These are phyloP conservation scores for Xiphorhynchus elegans DNA, from an alignment of 2,113 vertebrate genomes.

Conservation along the genomic window DNA sequence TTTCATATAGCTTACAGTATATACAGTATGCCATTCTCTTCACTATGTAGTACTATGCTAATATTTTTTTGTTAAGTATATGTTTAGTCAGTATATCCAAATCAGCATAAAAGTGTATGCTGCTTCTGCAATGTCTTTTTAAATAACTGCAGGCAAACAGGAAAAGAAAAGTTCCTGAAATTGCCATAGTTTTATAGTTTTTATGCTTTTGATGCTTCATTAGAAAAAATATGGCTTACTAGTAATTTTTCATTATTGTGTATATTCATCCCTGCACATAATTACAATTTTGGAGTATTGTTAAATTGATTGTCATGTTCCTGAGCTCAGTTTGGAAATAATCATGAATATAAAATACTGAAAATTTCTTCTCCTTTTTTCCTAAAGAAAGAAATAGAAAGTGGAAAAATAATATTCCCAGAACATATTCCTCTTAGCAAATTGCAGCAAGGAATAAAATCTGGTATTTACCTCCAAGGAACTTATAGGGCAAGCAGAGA, in stretches of 20 bases:
- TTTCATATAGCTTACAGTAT: background rate
- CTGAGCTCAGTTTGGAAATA: background rate
- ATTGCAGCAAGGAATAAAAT: slow-evolving; percentile 94
- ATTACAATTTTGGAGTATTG: background rate
- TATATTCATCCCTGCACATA: background rate
- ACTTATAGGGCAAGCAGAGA: slow-evolving; percentile 92
- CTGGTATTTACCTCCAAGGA: slow-evolving; percentile 88
- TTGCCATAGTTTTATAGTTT: background rate
- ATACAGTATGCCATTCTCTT: background rate
- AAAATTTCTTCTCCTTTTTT: background rate
- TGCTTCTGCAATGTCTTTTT: background rate
- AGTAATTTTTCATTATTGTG: background rate
- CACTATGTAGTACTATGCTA: background rate
- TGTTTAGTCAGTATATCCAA: background rate
- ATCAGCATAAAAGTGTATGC: background rate
- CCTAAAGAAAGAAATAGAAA: slow-evolving; percentile 87
- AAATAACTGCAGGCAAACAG: background rate
- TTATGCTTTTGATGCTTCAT: background rate
- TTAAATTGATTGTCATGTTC: background rate
- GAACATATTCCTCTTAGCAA: slow-evolving; percentile 94
- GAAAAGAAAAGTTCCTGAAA: background rate
- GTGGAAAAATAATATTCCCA: slow-evolving; percentile 87
- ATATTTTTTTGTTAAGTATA: background rate
- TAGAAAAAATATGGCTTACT: background rate
- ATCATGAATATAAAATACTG: background rate